Percentiles rank a stretch among this genome's conserved stretches.
These are phyloP conservation scores for Drosophila melanogaster DNA, from an alignment of 1,140 invertebrate species.

Conservation along the genomic window DNA sequence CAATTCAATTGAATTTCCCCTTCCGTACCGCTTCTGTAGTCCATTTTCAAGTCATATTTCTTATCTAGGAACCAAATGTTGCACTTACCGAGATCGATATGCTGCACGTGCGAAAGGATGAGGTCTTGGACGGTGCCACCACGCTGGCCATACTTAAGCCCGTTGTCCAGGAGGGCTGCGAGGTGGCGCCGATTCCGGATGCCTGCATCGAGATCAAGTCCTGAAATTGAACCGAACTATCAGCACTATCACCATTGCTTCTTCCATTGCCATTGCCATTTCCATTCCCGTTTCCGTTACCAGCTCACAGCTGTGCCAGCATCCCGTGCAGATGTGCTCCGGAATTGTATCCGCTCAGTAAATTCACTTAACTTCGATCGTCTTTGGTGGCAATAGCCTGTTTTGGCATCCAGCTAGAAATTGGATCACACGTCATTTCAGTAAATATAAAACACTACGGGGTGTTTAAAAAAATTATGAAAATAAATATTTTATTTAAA, in stretches of 20 bases:
- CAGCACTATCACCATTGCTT: background rate
- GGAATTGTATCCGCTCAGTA: slow-evolving; percentile 23
- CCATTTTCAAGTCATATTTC: slow-evolving; percentile 3
- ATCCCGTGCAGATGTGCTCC: slow-evolving; percentile 8
- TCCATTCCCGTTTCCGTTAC: slow-evolving; percentile 4
- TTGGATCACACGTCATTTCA: background rate
- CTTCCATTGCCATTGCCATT: slow-evolving; percentile 4
- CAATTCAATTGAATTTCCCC: background rate
- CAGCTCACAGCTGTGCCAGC: slow-evolving; percentile 1
- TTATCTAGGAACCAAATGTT: slow-evolving; percentile 75
- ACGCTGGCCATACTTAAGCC: slow-evolving; percentile 48
- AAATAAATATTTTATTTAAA: background rate
- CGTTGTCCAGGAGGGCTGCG: slow-evolving; percentile 12
- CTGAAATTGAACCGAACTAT: slow-evolving; percentile 12
- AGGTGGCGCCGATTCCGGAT: slow-evolving; percentile 29
- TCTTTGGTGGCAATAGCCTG: background rate
- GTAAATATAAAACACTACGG: slow-evolving; percentile 1
- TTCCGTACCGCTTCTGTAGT: slow-evolving; percentile 13
- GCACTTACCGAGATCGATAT: slow-evolving; percentile 79
- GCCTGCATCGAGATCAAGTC: slow-evolving; percentile 20
- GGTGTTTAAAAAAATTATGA: background rate
- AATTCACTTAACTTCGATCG: slow-evolving; percentile 25
- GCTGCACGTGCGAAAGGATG: slow-evolving; percentile 76
- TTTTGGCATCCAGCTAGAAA: background rate
- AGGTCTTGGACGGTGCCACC: slow-evolving; percentile 49